Evolutionary conservation across 2,888 invertebrate species (phyloP).

Genomic region (Ichneumon xanthorius): DNA sequence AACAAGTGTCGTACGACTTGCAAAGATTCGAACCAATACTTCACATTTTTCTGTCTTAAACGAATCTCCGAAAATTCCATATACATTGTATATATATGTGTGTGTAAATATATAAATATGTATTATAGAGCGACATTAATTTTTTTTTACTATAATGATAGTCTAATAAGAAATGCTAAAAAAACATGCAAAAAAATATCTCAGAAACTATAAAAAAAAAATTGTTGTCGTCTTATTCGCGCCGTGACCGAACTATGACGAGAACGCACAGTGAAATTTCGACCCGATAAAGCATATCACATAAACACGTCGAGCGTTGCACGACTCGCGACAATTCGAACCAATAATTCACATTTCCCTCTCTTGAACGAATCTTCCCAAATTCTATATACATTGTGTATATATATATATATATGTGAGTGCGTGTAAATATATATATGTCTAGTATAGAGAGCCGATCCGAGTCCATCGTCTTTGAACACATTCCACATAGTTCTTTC

Average conservation of each 20-base stretch:
- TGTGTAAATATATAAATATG: no score
- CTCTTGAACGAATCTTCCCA: neutral
- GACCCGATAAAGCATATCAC: neutral
- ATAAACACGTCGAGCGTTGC: neutral
- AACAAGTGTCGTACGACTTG: neutral
- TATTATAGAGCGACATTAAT: neutral
- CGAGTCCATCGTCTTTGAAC: neutral
- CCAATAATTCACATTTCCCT: constrained; percentile 15
- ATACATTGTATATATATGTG: neutral
- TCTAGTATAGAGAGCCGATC: neutral
- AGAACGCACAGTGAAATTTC: neutral
- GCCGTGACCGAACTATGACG: neutral
- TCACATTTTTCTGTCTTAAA: neutral
- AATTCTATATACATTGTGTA: neutral
- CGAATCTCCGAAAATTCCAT: neutral
- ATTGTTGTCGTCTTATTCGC: neutral
- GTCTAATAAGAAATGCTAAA: no score
- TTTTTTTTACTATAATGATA: neutral
- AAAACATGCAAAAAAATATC: no score
- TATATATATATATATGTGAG: neutral
- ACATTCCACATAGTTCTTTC: constrained; percentile 32
- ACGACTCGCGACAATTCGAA: neutral
- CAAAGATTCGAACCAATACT: constrained; percentile 7
- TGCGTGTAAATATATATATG: neutral
- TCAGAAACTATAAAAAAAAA: neutral